Evolutionary conservation across 2,797 vertebrate genomes (phyloP).

Genomic region (Bradypodion pumilum): DNA sequence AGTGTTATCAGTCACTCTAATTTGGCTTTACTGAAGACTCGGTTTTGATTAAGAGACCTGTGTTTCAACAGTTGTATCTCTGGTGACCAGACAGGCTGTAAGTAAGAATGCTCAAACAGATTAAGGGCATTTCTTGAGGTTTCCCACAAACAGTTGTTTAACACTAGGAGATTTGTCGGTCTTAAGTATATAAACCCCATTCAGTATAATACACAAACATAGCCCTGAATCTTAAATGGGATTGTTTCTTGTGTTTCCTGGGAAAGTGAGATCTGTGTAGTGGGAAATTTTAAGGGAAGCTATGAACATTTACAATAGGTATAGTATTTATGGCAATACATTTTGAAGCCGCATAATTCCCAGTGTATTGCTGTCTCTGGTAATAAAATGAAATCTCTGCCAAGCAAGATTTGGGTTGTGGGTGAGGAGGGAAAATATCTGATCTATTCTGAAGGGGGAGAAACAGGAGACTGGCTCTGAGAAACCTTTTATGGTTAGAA

Average conservation of each 20-base stretch:
- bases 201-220: neutral
- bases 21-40: slow-evolving; percentile 35
- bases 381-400: neutral
- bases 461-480: neutral
- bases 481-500: neutral
- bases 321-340: neutral
- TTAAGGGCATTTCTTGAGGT: neutral
- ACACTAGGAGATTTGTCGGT: neutral
- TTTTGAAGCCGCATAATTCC: neutral
- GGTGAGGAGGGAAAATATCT: no score
- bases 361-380: neutral
- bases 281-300: neutral
- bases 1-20: slow-evolving; percentile 41
- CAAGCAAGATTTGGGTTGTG: neutral
- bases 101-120: slow-evolving; percentile 29
- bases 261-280: neutral
- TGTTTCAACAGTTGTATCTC: slow-evolving; percentile 40
- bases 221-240: neutral
- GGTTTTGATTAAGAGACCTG: slow-evolving; percentile 37
- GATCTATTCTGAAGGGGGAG: neutral
- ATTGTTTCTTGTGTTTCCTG: neutral
- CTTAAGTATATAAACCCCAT: slow-evolving; percentile 12
- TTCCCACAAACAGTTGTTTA: slow-evolving; percentile 10
- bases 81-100: slow-evolving; percentile 1
- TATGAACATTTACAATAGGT: neutral